These are phyloP conservation scores for Drosophila murphyi DNA, from an alignment of 1,140 invertebrate genomes.

Conservation along the genomic window DNA sequence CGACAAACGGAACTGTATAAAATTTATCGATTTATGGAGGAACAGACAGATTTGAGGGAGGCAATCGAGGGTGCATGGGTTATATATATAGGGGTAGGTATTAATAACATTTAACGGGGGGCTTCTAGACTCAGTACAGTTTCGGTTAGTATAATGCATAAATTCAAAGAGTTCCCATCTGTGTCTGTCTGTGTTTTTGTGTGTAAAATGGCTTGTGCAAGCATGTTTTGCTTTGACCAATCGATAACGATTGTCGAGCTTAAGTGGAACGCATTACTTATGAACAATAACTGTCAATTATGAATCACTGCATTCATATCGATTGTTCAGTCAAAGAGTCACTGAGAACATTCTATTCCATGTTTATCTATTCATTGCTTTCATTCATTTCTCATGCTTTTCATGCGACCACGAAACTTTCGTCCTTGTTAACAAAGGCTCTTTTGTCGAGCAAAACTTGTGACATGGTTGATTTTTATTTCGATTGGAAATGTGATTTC, in stretches of 20 bases:
- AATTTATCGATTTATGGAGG: conserved; percentile 72
- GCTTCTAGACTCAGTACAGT: conserved; percentile 17
- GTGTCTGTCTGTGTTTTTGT: conserved; percentile 6
- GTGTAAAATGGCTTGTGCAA: conserved; percentile 52
- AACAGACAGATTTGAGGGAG: conserved; percentile 8
- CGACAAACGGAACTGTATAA: conserved; percentile 69
- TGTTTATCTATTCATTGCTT: no score
- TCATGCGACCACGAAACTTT: no score
- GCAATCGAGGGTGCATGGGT: not conserved
- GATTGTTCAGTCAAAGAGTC: not conserved
- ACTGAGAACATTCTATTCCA: not conserved
- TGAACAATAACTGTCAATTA: conserved; percentile 25
- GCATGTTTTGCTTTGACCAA: conserved; percentile 63
- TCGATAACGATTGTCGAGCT: conserved; percentile 66
- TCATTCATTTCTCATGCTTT: no score
- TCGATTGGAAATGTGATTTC: no score
- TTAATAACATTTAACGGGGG: conserved; percentile 63
- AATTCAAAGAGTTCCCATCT: conserved; percentile 46
- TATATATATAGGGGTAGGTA: conserved; percentile 17
- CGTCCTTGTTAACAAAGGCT: no score
- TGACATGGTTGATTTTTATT: no score
- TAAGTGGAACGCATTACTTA: conserved; percentile 35
- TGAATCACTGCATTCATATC: conserved; percentile 15
- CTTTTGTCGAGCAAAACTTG: no score
- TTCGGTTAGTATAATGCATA: conserved; percentile 54